These are phyloP conservation scores for Drosophila miranda DNA, from an alignment of 1,140 invertebrate genomes.

Conservation along the genomic window DNA sequence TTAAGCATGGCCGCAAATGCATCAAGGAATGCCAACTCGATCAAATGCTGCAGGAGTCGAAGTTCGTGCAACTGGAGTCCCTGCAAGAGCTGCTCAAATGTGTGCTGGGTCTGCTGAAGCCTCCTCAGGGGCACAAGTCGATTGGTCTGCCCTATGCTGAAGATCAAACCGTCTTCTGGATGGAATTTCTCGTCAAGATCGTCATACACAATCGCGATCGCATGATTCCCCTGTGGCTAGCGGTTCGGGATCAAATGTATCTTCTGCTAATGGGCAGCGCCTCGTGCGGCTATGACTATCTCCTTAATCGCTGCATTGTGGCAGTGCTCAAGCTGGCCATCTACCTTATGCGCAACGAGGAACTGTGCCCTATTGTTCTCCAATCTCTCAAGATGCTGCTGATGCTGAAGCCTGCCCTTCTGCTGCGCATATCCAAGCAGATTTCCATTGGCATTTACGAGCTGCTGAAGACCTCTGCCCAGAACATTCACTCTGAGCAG, in stretches of 20 bases:
- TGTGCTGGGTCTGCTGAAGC: conserved; percentile 83
- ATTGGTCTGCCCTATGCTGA: conserved; percentile 88
- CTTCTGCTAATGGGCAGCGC: conserved; percentile 89
- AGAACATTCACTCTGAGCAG: conserved; percentile 95
- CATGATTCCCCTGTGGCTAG: conserved; percentile 92
- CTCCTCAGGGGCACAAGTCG: conserved; percentile 85
- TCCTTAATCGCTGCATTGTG: conserved; percentile 94
- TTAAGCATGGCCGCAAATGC: conserved; percentile 88
- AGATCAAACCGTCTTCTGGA: conserved; percentile 94
- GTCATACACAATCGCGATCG: conserved; percentile 97
- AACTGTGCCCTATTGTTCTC: conserved; percentile 88
- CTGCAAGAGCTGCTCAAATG: conserved; percentile 88
- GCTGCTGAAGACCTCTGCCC: conserved; percentile 85
- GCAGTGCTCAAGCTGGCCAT: conserved; percentile 94
- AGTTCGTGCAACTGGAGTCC: conserved; percentile 95
- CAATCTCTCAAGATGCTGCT: conserved; percentile 88
- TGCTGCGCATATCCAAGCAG: conserved; percentile 89
- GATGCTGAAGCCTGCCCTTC: conserved; percentile 87
- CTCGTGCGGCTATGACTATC: conserved; percentile 89
- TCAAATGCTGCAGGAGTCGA: conserved; percentile 96
- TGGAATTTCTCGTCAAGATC: conserved; percentile 96
- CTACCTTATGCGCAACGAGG: conserved; percentile 93
- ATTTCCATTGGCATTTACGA: conserved; percentile 85
- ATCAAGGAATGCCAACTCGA: conserved; percentile 93
- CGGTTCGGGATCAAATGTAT: conserved; percentile 91